Percentiles rank a stretch among this genome's conserved stretches.
These are phyloP conservation scores for Stegodyphus mimosarum DNA, from an alignment of 1,140 invertebrate species.

Conservation along the genomic window DNA sequence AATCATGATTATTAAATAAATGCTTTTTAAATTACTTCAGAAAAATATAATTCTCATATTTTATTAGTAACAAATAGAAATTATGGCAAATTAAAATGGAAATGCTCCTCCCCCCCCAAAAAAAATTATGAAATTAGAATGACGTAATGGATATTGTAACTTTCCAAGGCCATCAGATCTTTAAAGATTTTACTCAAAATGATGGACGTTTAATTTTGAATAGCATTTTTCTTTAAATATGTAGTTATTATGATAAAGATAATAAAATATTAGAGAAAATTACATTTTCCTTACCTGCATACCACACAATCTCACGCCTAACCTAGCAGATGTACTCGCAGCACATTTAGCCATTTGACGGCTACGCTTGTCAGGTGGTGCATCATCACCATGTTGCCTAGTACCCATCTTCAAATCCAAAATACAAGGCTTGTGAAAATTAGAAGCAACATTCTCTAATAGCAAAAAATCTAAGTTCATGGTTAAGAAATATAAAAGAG, in stretches of 20 bases:
- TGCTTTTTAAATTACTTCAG: no score
- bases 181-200: not conserved
- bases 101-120: no score
- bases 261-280: not conserved
- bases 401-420: slow-evolving; percentile 74
- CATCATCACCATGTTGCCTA: slow-evolving; percentile 71
- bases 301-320: slow-evolving; percentile 71
- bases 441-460: slow-evolving; percentile 71
- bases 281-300: slow-evolving; percentile 69
- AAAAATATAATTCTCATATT: no score
- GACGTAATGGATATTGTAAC: no score
- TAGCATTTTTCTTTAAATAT: not conserved
- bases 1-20: no score
- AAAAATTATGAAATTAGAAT: no score
- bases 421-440: slow-evolving; percentile 70
- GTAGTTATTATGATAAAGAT: not conserved
- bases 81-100: no score
- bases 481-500: not conserved
- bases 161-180: not conserved
- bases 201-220: not conserved
- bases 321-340: slow-evolving; percentile 69
- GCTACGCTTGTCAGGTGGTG: slow-evolving; percentile 68
- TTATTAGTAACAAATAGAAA: no score
- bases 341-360: slow-evolving; percentile 70
- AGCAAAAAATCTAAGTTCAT: slow-evolving; percentile 69